Evolutionary conservation across 2,888 invertebrate genomes (phyloP).

Genomic region (Scaptomyza reducta): DNA sequence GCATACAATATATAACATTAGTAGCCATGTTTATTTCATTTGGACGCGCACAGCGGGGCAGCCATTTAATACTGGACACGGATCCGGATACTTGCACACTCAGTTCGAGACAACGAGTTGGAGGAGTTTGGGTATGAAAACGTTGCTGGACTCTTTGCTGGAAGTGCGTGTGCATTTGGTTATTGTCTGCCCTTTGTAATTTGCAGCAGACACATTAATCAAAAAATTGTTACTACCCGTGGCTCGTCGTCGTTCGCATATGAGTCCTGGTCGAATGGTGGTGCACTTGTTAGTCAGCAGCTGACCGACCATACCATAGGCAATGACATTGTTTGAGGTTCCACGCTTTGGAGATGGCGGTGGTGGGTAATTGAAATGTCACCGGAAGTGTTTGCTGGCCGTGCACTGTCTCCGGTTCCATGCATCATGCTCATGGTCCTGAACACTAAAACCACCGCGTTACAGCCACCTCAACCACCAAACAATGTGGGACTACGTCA

Average conservation of each 20-base stretch:
- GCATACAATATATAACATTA: constrained; percentile 56
- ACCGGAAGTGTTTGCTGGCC: constrained; percentile 81
- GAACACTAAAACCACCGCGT: constrained; percentile 26
- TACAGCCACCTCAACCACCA: constrained; percentile 10
- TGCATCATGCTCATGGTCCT: constrained; percentile 7
- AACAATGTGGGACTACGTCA: constrained; percentile 4
- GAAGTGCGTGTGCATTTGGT: constrained; percentile 46
- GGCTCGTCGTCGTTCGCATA: constrained; percentile 1
- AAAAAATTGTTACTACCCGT: constrained; percentile 81
- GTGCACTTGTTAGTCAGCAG: constrained; percentile 69
- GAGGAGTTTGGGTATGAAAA: background rate
- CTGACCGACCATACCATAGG: constrained; percentile 34
- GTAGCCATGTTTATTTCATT: constrained; percentile 76
- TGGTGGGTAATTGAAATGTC: constrained; percentile 83
- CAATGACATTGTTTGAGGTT: constrained; percentile 33
- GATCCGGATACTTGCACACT: constrained; percentile 1
- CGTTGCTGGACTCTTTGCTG: constrained; percentile 7
- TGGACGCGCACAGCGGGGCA: constrained; percentile 58
- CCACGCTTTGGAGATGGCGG: constrained; percentile 69
- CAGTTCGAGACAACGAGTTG: constrained; percentile 1
- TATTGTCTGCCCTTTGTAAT: constrained; percentile 81
- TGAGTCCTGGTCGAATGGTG: constrained; percentile 12
- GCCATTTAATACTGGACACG: constrained; percentile 33
- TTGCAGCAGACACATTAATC: constrained; percentile 84
- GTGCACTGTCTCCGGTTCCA: constrained; percentile 75